These are phyloP conservation scores for Saguinus imperator DNA, from an alignment of 2,113 vertebrate genomes.

Conservation along the genomic window DNA sequence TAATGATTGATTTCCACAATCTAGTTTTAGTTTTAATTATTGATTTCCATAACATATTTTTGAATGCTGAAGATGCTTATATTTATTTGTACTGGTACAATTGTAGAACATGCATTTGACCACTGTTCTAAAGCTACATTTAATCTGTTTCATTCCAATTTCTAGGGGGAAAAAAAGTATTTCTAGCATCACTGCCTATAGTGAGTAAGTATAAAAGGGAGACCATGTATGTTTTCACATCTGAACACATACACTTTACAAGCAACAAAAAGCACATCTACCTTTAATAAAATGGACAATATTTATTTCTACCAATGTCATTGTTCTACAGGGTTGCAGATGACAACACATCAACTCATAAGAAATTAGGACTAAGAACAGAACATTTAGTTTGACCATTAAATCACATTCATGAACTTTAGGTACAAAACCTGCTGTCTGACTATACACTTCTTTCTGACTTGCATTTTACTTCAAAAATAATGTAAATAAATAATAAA, in stretches of 20 bases:
- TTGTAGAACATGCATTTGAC: neutral
- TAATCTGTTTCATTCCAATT: neutral
- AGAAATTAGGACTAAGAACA: neutral
- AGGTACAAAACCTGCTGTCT: neutral
- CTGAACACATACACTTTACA: neutral
- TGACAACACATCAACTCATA: no score
- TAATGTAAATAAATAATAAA: neutral
- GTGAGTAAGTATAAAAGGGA: neutral
- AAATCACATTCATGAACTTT: neutral
- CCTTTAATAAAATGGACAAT: neutral
- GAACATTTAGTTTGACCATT: neutral
- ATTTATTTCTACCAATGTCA: neutral
- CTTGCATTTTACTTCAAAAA: neutral
- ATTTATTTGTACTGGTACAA: neutral
- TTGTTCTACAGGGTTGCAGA: neutral
- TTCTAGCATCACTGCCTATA: neutral
- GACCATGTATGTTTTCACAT: neutral
- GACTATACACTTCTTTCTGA: neutral
- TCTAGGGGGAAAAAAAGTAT: neutral
- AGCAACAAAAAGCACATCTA: neutral
- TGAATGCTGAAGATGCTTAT: neutral
- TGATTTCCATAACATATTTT: neutral
- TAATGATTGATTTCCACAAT: neutral
- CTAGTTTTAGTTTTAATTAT: neutral
- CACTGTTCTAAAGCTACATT: neutral